Conservation (phyloP, 2,888 invertebrate species). For the Heteromyza rotundicornis region DNA sequence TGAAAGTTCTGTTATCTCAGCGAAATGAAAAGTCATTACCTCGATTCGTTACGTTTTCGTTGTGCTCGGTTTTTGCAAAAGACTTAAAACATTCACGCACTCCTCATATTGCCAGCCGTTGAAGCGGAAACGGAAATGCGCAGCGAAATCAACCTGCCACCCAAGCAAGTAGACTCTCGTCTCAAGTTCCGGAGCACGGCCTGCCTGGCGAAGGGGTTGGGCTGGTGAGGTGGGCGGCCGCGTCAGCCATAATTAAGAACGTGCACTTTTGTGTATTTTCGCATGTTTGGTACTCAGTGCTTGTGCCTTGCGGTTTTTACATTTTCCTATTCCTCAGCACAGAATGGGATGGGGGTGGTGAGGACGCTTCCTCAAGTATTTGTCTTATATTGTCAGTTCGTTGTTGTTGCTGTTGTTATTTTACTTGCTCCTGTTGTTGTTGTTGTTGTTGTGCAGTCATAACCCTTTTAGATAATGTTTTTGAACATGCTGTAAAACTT, state of each 20-base stretch:
- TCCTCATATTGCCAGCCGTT: constrained; percentile 30
- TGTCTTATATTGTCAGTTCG: constrained; percentile 3
- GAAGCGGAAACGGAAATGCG: constrained; percentile 52
- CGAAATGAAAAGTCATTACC: constrained; percentile 56
- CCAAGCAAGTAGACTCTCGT: background rate
- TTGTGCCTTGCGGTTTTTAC: background rate
- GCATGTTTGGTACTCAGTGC: background rate
- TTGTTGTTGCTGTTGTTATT: background rate
- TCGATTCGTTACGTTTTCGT: constrained; percentile 47
- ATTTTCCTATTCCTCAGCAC: background rate
- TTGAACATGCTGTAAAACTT: background rate
- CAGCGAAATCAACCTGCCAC: constrained; percentile 17
- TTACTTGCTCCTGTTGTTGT: background rate
- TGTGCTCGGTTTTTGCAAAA: constrained; percentile 12
- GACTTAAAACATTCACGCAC: background rate
- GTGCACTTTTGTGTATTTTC: background rate
- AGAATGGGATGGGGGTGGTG: background rate
- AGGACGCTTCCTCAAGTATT: background rate
- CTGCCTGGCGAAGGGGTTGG: background rate
- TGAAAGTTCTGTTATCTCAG: constrained; percentile 44
- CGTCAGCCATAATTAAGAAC: constrained; percentile 12
- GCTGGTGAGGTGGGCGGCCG: background rate
- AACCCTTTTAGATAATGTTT: constrained; percentile 6
- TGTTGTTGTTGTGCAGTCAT: background rate
- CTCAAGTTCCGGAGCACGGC: background rate